phyloP scores from a whole-genome alignment of 2,113 vertebrate species.

The Notothenia coriiceps region DNA sequence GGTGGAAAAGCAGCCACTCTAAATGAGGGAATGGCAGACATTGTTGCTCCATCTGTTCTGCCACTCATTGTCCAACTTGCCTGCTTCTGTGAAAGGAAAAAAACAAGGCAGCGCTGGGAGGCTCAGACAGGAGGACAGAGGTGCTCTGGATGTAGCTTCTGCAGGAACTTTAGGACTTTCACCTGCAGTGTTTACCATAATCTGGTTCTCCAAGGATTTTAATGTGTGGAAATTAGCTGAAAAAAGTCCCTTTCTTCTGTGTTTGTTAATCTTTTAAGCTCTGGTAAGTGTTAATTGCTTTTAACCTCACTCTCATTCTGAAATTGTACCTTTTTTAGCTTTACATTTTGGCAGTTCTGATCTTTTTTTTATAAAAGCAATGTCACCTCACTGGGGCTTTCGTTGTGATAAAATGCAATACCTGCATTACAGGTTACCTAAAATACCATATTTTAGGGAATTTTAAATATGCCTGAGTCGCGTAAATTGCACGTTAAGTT shows the following conservation, averaged over 20 bases:
- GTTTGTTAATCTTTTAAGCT: slow-evolving; percentile 40
- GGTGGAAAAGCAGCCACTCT: slow-evolving; percentile 82
- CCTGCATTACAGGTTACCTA: no score
- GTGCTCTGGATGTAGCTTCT: slow-evolving; percentile 34
- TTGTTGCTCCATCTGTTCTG: slow-evolving; percentile 96
- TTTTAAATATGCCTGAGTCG: background rate
- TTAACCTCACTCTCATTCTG: background rate
- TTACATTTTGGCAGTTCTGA: background rate
- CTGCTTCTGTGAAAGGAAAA: slow-evolving; percentile 36
- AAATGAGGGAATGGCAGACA: slow-evolving; percentile 92
- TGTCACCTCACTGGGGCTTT: no score
- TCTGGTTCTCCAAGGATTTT: slow-evolving; percentile 31
- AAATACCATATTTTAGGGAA: background rate
- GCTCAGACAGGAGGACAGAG: slow-evolving; percentile 68
- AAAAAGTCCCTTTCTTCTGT: background rate
- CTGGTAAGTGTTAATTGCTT: slow-evolving; percentile 80
- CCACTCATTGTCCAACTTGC: slow-evolving; percentile 91
- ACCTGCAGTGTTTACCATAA: background rate
- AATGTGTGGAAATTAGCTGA: slow-evolving; percentile 54
- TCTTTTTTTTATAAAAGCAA: background rate
- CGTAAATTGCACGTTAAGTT: background rate
- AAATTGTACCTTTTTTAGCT: background rate
- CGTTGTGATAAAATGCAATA: background rate
- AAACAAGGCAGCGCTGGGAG: slow-evolving; percentile 77
- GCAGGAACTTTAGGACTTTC: slow-evolving; percentile 20